These are phyloP conservation scores for Ptychobarbus kaznakovi DNA, from an alignment of 2,797 vertebrate genomes.

Conservation along the genomic window DNA sequence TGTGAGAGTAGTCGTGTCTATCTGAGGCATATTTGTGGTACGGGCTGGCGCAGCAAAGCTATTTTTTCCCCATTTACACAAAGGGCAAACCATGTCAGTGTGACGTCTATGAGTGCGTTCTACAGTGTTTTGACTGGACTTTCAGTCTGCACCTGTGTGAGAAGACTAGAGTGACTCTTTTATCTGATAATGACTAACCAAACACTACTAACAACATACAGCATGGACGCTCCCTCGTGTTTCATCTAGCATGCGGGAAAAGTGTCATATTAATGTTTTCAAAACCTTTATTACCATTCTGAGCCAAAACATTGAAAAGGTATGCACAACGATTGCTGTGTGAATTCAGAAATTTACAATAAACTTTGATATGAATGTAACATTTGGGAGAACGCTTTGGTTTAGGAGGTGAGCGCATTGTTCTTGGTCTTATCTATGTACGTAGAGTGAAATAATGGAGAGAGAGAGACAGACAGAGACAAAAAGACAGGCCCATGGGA, in stretches of 20 bases:
- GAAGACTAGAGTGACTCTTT: slow-evolving; percentile 40
- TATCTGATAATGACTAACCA: slow-evolving; percentile 58
- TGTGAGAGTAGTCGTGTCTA: slow-evolving; percentile 42
- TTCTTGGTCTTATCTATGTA: slow-evolving; percentile 49
- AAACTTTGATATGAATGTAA: slow-evolving; percentile 17
- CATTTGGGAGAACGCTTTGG: slow-evolving; percentile 17
- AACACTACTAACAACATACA: slow-evolving; percentile 42
- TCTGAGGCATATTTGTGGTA: slow-evolving; percentile 37
- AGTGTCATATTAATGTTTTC: slow-evolving; percentile 6
- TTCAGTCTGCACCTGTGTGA: slow-evolving; percentile 58
- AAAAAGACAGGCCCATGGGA: slow-evolving; percentile 58
- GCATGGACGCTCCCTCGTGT: not conserved
- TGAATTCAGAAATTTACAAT: slow-evolving; percentile 12
- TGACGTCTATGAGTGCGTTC: slow-evolving; percentile 14
- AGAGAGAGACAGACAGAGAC: slow-evolving; percentile 43
- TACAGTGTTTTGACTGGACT: slow-evolving; percentile 61
- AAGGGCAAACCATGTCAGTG: slow-evolving; percentile 34
- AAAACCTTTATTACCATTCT: slow-evolving; percentile 21
- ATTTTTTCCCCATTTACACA: slow-evolving; percentile 42
- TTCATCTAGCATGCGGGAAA: slow-evolving; percentile 8
- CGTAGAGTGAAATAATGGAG: slow-evolving; percentile 45
- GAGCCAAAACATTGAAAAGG: slow-evolving; percentile 48
- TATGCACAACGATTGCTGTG: not conserved
- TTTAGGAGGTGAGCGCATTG: slow-evolving; percentile 42
- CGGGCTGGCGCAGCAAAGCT: slow-evolving; percentile 32